A percentile compares a stretch with the other conserved stretches of the same genome.
These are phyloP conservation scores for Bos javanicus DNA, from an alignment of 2,113 vertebrate species.

Conservation along the genomic window DNA sequence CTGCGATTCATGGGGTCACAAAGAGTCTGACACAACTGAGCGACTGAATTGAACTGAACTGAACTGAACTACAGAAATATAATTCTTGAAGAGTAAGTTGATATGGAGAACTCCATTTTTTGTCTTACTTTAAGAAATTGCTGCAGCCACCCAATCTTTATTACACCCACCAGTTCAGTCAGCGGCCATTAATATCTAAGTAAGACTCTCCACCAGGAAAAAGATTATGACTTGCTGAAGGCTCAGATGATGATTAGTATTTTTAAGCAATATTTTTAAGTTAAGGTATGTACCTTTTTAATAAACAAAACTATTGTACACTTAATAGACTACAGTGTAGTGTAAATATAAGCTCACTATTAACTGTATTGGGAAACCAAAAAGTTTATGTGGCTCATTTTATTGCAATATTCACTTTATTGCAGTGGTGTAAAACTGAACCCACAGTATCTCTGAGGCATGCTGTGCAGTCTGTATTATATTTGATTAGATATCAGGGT, in stretches of 20 bases:
- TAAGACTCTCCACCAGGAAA: not conserved
- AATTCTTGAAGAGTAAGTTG: not conserved
- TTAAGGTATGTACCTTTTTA: not conserved
- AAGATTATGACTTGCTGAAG: not conserved
- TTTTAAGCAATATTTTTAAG: not conserved
- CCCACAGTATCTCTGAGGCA: not conserved
- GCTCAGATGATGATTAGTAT: not conserved
- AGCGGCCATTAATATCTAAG: not conserved
- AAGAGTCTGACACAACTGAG: too few species aligned
- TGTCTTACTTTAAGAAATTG: not conserved
- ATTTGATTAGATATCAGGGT: not conserved
- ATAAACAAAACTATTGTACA: not conserved
- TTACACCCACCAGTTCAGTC: not conserved
- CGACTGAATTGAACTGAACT: too few species aligned
- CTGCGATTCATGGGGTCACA: too few species aligned
- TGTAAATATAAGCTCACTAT: not conserved
- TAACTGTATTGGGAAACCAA: not conserved
- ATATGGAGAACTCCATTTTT: not conserved
- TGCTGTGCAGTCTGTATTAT: not conserved
- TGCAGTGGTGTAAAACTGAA: not conserved
- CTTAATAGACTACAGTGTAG: not conserved
- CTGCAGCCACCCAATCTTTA: not conserved
- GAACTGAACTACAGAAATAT: not conserved
- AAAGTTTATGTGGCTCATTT: not conserved
- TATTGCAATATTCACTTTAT: not conserved